Evolutionary conservation across 2,888 invertebrate species (phyloP).

Genomic region (Dioctria rufipes): DNA sequence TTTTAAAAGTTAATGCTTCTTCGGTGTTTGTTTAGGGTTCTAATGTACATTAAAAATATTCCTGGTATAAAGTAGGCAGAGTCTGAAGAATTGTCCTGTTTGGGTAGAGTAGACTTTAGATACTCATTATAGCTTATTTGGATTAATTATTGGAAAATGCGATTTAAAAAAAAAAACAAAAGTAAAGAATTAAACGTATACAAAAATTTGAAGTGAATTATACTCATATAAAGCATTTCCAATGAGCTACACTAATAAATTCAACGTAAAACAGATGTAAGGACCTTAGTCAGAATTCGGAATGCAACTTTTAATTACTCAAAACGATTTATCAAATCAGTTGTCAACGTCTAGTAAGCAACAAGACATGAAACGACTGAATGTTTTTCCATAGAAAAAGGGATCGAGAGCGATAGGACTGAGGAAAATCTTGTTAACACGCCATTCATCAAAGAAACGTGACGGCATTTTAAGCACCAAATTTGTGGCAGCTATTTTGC

Average conservation of each 20-base stretch:
- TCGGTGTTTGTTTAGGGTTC: not conserved
- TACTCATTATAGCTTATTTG: too few species aligned
- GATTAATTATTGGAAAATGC: too few species aligned
- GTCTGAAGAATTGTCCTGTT: too few species aligned
- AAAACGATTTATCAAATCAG: slow-evolving; percentile 57
- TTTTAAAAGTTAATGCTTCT: slow-evolving; percentile 32
- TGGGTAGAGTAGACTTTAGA: too few species aligned
- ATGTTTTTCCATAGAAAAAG: slow-evolving; percentile 59
- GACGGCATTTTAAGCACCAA: slow-evolving; percentile 62
- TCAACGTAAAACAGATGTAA: slow-evolving; percentile 16
- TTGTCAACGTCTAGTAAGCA: slow-evolving; percentile 50
- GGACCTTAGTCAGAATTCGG: slow-evolving; percentile 12
- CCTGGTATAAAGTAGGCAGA: too few species aligned
- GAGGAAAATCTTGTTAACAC: slow-evolving; percentile 70
- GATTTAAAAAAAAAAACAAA: too few species aligned
- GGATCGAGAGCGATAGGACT: slow-evolving; percentile 51
- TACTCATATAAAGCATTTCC: too few species aligned
- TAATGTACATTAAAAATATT: not conserved
- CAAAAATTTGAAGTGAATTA: too few species aligned
- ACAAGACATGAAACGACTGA: not conserved
- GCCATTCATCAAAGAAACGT: slow-evolving; percentile 69
- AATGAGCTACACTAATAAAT: too few species aligned
- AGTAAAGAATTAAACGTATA: too few species aligned
- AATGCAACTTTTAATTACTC: slow-evolving; percentile 57
- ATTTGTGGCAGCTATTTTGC: slow-evolving; percentile 63